Evolutionary conservation across 2,797 vertebrate genomes (phyloP).

Genomic region (Zalophus californianus): DNA sequence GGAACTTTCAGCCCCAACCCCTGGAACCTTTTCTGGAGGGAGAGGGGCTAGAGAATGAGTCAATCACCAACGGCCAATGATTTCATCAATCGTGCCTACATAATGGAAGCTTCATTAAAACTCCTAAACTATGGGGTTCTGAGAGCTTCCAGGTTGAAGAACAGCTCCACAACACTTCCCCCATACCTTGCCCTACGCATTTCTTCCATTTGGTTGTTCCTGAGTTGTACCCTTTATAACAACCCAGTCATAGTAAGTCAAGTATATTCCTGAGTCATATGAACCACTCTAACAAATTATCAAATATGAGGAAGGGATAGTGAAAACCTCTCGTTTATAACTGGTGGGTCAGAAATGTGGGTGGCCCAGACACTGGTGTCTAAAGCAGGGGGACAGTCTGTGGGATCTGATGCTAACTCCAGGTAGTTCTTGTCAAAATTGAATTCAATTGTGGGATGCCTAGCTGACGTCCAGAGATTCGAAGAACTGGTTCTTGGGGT

Average conservation of each 20-base stretch:
- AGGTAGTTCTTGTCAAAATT: neutral
- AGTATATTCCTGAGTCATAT: neutral
- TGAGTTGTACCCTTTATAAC: too few species aligned
- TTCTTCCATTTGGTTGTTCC: neutral
- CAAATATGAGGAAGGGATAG: neutral
- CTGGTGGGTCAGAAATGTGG: neutral
- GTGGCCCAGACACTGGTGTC: neutral
- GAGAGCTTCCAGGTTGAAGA: neutral
- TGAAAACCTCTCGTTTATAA: neutral
- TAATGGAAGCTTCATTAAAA: neutral
- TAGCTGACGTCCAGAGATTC: neutral
- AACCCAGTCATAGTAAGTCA: neutral
- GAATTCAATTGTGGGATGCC: neutral
- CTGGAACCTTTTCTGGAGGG: neutral
- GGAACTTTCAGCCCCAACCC: neutral
- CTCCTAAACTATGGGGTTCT: neutral
- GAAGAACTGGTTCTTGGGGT: neutral
- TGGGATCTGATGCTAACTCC: neutral
- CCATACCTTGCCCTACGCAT: neutral
- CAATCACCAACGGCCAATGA: neutral
- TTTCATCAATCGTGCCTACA: neutral
- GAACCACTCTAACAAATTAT: neutral
- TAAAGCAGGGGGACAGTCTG: neutral
- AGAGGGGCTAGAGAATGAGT: neutral
- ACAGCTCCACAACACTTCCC: too few species aligned